Conservation (phyloP, 2,797 vertebrate genomes). For the Lithobates pipiens region DNA sequence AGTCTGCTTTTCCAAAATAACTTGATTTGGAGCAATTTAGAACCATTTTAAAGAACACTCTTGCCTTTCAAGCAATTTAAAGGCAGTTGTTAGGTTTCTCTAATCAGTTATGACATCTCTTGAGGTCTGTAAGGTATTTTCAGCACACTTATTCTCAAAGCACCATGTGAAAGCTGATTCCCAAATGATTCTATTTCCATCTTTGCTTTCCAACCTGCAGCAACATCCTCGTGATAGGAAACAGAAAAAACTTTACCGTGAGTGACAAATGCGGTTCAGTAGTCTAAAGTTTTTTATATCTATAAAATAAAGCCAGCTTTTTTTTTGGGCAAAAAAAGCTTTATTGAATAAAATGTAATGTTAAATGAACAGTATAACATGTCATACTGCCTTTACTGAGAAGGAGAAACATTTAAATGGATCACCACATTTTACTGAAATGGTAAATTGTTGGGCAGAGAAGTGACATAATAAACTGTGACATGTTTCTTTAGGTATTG, state of each 20-base stretch:
- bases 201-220: constrained; percentile 21
- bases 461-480: too few species aligned
- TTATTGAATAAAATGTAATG: too few species aligned
- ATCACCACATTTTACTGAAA: too few species aligned
- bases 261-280: too few species aligned
- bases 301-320: too few species aligned
- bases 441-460: too few species aligned
- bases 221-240: neutral
- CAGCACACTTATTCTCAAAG: constrained; percentile 24
- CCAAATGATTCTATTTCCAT: constrained; percentile 37
- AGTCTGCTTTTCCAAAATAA: constrained; percentile 52
- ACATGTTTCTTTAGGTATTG: too few species aligned
- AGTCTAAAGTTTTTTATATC: too few species aligned
- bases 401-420: too few species aligned
- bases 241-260: neutral
- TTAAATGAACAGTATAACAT: too few species aligned
- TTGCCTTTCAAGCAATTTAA: constrained; percentile 52
- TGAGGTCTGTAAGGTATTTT: constrained; percentile 59
- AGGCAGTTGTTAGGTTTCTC: constrained; percentile 46
- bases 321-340: too few species aligned
- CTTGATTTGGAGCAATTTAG: constrained; percentile 33
- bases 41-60: constrained; percentile 49
- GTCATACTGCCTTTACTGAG: too few species aligned
- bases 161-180: constrained; percentile 18
- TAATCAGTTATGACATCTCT: constrained; percentile 57